phyloP scores from a whole-genome alignment of 2,888 invertebrate species.

The Melangyna quadrimaculata region DNA sequence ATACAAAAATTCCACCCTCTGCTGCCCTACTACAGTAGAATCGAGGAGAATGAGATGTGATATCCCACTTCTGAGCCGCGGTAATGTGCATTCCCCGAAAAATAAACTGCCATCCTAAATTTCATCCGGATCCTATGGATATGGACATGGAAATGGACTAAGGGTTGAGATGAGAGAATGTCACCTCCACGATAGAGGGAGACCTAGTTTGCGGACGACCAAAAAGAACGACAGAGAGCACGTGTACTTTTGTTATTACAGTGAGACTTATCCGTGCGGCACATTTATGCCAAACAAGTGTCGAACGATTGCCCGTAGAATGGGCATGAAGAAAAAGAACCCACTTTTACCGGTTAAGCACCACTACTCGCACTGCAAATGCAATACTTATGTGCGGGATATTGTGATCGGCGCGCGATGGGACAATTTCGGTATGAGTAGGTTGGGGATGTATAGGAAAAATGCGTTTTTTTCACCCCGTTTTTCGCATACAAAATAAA shows the following conservation, averaged over 20 bases:
- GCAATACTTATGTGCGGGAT: slow-evolving; percentile 22
- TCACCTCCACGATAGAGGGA: slow-evolving; percentile 30
- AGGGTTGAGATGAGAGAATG: slow-evolving; percentile 4
- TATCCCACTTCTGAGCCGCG: slow-evolving; percentile 13
- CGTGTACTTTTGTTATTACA: slow-evolving; percentile 66
- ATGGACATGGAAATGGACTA: not conserved
- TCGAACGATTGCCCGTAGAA: slow-evolving; percentile 45
- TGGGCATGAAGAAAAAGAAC: slow-evolving; percentile 44
- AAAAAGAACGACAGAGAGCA: slow-evolving; percentile 61
- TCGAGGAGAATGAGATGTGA: not conserved
- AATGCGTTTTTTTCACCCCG: slow-evolving; percentile 67
- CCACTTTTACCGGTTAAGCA: slow-evolving; percentile 41
- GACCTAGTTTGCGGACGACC: slow-evolving; percentile 15
- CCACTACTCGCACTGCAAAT: slow-evolving; percentile 39
- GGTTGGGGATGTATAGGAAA: slow-evolving; percentile 60
- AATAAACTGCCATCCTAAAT: slow-evolving; percentile 69
- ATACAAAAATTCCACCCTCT: slow-evolving; percentile 18
- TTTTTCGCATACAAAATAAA: slow-evolving; percentile 66
- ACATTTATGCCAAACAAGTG: slow-evolving; percentile 70
- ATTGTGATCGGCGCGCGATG: not conserved
- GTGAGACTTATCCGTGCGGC: slow-evolving; percentile 56
- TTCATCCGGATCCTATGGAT: slow-evolving; percentile 54
- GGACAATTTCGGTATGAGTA: not conserved
- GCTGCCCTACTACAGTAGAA: not conserved
- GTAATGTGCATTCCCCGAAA: slow-evolving; percentile 49